A percentile compares a stretch with the other conserved stretches of the same genome.
Evolutionary conservation across 2,888 invertebrate genomes (phyloP).

Genomic region (Coleophora deauratella): DNA sequence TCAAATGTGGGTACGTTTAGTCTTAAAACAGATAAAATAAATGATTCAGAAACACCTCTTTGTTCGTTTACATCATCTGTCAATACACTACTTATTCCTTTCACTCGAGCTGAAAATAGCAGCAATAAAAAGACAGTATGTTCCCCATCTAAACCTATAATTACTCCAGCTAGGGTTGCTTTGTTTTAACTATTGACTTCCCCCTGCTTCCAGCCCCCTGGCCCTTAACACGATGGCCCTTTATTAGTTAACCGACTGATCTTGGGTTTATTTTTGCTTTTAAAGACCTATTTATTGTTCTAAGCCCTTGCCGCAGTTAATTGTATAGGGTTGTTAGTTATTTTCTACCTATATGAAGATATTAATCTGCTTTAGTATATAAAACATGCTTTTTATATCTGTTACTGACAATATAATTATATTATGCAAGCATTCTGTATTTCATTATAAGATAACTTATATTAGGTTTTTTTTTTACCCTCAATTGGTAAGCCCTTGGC

Average conservation of each 20-base stretch:
- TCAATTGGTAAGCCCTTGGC: no score
- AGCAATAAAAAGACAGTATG: slow-evolving; percentile 52
- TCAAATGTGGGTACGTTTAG: no score
- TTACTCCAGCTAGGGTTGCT: slow-evolving; percentile 47
- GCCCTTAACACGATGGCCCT: slow-evolving; percentile 48
- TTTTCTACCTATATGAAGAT: no score
- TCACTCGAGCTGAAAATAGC: slow-evolving; percentile 17
- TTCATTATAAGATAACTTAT: no score
- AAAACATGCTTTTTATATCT: no score
- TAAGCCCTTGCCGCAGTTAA: slow-evolving; percentile 5
- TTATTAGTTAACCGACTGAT: slow-evolving; percentile 50
- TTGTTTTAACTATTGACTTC: slow-evolving; percentile 50
- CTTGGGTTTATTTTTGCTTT: slow-evolving; percentile 36
- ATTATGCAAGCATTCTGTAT: no score
- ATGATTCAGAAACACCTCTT: no score
- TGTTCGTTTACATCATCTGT: no score
- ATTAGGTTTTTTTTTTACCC: no score
- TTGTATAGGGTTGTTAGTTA: not conserved
- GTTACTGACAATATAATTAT: no score
- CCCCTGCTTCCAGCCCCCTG: slow-evolving; percentile 37
- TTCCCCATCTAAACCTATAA: slow-evolving; percentile 50
- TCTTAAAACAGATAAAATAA: no score
- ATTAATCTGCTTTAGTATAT: no score
- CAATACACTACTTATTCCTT: slow-evolving; percentile 3
- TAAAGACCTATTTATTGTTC: slow-evolving; percentile 24